Evolutionary conservation across 1,140 invertebrate species (phyloP), one percentile per base, ranked within the genome.

Genomic region (Papilio polyxenes): DNA sequence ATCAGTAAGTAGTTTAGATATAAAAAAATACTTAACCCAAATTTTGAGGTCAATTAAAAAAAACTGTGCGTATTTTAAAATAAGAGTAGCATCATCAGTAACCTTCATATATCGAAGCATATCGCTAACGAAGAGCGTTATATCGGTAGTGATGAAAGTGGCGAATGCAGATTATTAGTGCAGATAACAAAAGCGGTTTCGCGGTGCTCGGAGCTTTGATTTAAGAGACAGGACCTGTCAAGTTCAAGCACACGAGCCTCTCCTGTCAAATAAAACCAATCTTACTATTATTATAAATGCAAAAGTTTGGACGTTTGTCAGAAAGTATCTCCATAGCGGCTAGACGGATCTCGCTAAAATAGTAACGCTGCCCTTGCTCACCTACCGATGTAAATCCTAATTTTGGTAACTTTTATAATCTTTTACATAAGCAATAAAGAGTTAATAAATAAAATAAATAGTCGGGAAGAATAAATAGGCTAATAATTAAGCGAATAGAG

Each of bases 131-230:
- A 69, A 80, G 37, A 80, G 78, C 44, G 53, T 62, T 77, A 51
- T 77, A 80, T 69, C 59, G 20, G 59, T 65, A 69, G 40, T 80
- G 23, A n/a, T 40, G n/a, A 44, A 69, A 80, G 59, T 80, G 48
- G 77, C 76, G 77, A 83, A 81, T 76, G 81, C 56, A 81, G 82
- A 86, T 87, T 87, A 88, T 89, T 84, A 86, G 84, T 83, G 82
- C 83, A 83, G 83, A 86, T 86, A 87, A 85, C 83, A 83, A 82
- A 81, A 51, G 23, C 65, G 51, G 72, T 17, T 44, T 44, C 17
- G 77, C 20, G 20, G 78, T 48, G 83, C 69, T 17, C 8, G n/a
- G 17, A 17, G 7, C 56, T 1, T 59, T 59, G 17, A 59, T 20
- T 20, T 59, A 59, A 59, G 17, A 59, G 56, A 59, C 56, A 20